phyloP scores from a whole-genome alignment of 1,140 invertebrate species.

The Ptiloglossa arizonensis region DNA sequence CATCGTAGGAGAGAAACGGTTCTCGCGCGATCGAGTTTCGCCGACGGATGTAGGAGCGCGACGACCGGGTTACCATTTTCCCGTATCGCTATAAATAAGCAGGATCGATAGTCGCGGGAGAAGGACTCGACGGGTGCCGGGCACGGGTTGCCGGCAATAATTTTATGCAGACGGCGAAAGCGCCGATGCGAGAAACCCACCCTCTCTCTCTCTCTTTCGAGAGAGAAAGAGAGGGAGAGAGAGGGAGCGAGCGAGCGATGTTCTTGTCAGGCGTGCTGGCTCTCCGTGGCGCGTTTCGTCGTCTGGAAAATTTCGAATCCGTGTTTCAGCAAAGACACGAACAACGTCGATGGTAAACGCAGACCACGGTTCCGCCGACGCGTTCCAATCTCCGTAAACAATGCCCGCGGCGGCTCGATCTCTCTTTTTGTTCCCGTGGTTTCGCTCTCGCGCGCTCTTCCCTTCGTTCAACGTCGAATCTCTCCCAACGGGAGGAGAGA shows the following conservation, averaged over 20 bases:
- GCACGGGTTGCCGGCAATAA: conserved; percentile 43
- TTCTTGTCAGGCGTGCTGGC: not conserved
- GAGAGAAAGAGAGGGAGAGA: too few relatives aligned
- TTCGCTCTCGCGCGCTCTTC: not conserved
- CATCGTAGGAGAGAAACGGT: too few relatives aligned
- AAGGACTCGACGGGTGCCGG: conserved; percentile 19
- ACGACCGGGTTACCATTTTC: conserved; percentile 45
- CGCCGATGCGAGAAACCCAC: conserved; percentile 6
- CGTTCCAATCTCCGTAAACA: conserved; percentile 3
- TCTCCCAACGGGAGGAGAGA: not conserved
- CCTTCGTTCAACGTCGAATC: not conserved
- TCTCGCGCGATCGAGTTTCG: not conserved
- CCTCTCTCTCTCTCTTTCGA: too few relatives aligned
- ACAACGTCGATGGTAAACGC: not conserved
- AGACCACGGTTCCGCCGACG: not conserved
- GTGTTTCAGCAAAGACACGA: conserved; percentile 4
- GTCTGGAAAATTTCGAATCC: conserved; percentile 35
- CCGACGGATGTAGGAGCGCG: not conserved
- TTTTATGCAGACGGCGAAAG: conserved; percentile 49
- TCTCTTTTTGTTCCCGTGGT: not conserved
- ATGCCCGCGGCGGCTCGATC: not conserved
- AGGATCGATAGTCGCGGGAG: conserved; percentile 29
- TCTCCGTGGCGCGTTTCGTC: conserved; percentile 13
- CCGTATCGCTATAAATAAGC: conserved; percentile 59
- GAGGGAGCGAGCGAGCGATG: too few relatives aligned